Conservation (phyloP, 2,888 invertebrate species). For the Anodontia alba region DNA sequence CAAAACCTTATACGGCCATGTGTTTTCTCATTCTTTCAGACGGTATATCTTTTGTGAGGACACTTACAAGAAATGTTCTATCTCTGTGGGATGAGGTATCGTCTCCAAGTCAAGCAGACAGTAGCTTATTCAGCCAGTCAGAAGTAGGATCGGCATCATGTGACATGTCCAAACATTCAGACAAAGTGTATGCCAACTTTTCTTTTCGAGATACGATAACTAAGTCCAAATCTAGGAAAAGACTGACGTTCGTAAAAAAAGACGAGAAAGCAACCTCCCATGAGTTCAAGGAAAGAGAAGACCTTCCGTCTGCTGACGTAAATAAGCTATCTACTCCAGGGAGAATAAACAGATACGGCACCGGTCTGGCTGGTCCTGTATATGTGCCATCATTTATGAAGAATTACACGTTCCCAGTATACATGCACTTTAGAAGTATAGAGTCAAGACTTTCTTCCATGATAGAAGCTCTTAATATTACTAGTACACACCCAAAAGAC, state of each 20-base stretch:
- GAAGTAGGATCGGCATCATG: not conserved
- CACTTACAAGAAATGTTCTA: conserved; percentile 7
- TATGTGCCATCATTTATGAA: not conserved
- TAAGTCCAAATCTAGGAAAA: not conserved
- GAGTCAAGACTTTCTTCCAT: not conserved
- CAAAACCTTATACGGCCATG: too few species aligned
- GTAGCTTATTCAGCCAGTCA: conserved; percentile 2
- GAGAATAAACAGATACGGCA: not conserved
- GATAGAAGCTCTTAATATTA: not conserved
- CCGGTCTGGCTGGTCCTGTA: not conserved
- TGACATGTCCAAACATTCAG: not conserved
- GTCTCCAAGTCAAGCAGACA: not conserved
- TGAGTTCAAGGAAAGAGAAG: not conserved
- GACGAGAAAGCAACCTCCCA: not conserved
- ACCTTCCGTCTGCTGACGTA: not conserved
- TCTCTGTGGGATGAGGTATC: not conserved
- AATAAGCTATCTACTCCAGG: not conserved
- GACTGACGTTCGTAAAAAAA: not conserved
- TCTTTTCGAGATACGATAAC: not conserved
- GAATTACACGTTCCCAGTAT: not conserved
- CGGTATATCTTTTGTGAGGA: conserved; percentile 7
- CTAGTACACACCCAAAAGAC: not conserved
- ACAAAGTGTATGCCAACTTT: not conserved
- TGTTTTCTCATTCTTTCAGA: conserved; percentile 15
- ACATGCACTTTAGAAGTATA: not conserved